phyloP scores from a whole-genome alignment of 2,113 vertebrate genomes.

The Triplophysa rosa region DNA sequence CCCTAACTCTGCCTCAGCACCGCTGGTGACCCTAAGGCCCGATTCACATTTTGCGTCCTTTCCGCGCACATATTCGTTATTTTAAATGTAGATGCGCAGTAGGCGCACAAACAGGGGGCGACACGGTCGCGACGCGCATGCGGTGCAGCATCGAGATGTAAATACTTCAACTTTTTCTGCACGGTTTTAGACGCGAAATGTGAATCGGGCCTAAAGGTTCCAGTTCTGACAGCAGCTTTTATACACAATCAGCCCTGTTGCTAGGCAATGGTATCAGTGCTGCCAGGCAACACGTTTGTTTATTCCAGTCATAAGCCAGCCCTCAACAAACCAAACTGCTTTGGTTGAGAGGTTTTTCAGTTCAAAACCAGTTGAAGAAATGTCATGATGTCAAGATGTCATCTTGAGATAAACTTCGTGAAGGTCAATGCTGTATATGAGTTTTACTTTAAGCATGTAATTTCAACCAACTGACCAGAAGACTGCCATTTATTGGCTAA shows the following conservation, averaged over 20 bases:
- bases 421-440: neutral
- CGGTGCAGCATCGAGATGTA: too few species aligned
- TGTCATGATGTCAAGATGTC: too few species aligned
- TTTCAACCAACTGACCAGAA: neutral
- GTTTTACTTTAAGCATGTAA: neutral
- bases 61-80: too few species aligned
- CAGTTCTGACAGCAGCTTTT: slow-evolving; percentile 56
- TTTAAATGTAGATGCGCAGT: too few species aligned
- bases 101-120: too few species aligned
- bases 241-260: slow-evolving; percentile 70
- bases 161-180: too few species aligned
- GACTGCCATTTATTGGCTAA: too few species aligned
- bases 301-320: slow-evolving; percentile 69
- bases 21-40: slow-evolving; percentile 30
- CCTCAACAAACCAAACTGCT: slow-evolving; percentile 63
- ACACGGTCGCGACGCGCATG: too few species aligned
- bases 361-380: neutral
- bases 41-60: too few species aligned
- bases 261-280: slow-evolving; percentile 69
- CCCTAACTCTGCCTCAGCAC: too few species aligned
- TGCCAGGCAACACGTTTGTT: slow-evolving; percentile 79
- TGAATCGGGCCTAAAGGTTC: neutral
- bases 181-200: too few species aligned
- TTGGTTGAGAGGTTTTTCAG: slow-evolving; percentile 47
- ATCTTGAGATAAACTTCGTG: neutral